Conservation (phyloP, 2,888 invertebrate genomes). For the Dione vanillae region DNA sequence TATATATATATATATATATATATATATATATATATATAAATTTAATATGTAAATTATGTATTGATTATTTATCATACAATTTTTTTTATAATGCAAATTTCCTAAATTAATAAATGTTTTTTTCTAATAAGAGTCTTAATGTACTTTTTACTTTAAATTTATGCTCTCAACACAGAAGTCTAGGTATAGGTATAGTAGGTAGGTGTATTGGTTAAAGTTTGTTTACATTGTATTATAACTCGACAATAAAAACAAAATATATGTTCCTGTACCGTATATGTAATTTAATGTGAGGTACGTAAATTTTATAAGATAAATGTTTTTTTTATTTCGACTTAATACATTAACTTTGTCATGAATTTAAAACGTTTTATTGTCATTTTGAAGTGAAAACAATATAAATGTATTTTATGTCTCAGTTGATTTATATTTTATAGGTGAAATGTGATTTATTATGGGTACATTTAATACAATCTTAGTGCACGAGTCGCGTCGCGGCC, state of each 20-base stretch:
- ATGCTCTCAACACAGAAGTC: too few species aligned
- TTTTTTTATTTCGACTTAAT: conserved; percentile 61
- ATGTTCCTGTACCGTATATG: conserved; percentile 32
- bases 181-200: not conserved
- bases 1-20: too few species aligned
- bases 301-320: conserved; percentile 59
- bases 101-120: too few species aligned
- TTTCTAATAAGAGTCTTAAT: too few species aligned
- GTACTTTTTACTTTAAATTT: too few species aligned
- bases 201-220: not conserved
- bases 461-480: conserved; percentile 74
- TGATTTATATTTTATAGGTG: conserved; percentile 83
- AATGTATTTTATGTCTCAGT: conserved; percentile 78
- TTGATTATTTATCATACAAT: too few species aligned
- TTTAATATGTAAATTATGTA: too few species aligned
- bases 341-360: conserved; percentile 80
- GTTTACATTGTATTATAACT: not conserved
- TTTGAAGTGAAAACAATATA: conserved; percentile 82
- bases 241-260: conserved; percentile 47
- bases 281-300: conserved; percentile 56
- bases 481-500: conserved; percentile 51
- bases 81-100: too few species aligned
- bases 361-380: conserved; percentile 80
- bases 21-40: too few species aligned
- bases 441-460: conserved; percentile 77